Conservation (phyloP, 92 coral and sea anemone species). For the Galaxea fascicularis region DNA sequence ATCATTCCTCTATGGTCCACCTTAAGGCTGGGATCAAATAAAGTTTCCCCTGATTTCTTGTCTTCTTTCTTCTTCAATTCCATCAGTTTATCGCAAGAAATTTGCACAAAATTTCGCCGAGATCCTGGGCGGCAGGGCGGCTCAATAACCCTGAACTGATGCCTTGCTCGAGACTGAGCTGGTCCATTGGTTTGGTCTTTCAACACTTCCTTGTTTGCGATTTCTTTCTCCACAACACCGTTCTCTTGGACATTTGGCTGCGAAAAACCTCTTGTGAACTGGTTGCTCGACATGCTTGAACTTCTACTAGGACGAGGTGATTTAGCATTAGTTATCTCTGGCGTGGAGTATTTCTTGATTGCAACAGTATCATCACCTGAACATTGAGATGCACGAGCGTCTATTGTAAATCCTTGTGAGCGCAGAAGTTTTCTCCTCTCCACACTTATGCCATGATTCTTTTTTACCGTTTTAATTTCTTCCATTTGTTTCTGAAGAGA, state of each 20-base stretch:
- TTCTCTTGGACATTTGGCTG: conserved; percentile 17
- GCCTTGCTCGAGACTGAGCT: conserved; percentile 30
- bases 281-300: not conserved
- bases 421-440: conserved; percentile 66
- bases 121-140: conserved; percentile 76
- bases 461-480: conserved; percentile 52
- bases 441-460: conserved; percentile 54
- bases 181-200: not conserved
- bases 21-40: conserved; percentile 21
- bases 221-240: conserved; percentile 1
- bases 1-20: conserved; percentile 39
- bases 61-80: conserved; percentile 43
- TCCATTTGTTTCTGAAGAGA: conserved; percentile 47
- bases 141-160: conserved; percentile 64
- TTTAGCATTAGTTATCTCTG: not conserved
- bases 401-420: conserved; percentile 36
- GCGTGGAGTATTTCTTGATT: conserved; percentile 33
- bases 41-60: conserved; percentile 3
- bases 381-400: not conserved
- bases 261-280: conserved; percentile 3
- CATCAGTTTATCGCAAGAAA: conserved; percentile 57
- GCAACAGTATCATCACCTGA: conserved; percentile 13
- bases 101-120: conserved; percentile 63
- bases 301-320: not conserved
- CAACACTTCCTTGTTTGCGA: not conserved